Base-by-base conservation (phyloP, 2,797 vertebrate species). In the Ctenochaetus hawaiiensis region DNA sequence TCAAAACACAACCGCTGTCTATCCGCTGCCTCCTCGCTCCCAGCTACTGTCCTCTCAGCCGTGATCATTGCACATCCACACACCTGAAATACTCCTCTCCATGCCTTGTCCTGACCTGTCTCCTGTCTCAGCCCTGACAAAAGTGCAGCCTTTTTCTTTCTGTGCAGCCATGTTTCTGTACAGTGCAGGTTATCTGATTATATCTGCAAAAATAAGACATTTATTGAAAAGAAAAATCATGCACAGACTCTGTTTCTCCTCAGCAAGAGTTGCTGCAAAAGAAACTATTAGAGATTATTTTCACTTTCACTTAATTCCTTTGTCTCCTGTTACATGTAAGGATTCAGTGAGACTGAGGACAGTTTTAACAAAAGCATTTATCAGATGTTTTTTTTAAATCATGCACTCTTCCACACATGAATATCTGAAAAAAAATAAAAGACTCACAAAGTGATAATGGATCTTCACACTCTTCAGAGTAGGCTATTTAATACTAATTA, bases 51-150 rank as follows among this genome's bases (percentile, higher is more conserved):
- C 81, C 81, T 80, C 67, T 87, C 68, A 59, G 67, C 67, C 74
- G 82, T 45, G 66, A 68, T 51, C 49, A 69, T 49, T 79, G 9
- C 69, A 74, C 16, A 48, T 52, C 10, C 70, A 72, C 57, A 26
- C 47, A 5, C 56, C 18, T 67, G 52, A 45, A 58, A 53, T 3
- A 14, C 20, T 48, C 49, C 23, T 59, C 47, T 72, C 34, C 26
- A 30, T 71, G 64, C 64, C 82, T 71, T 72, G 67, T 79, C 86
- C 87, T 85, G 78, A 84, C 73, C 85, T 78, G 74, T 75, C 82
- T 75, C 45, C 63, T 75, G 67, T 47, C 72, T 83, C 60, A 58
- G 53, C 61, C 39, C 67, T 77, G 70, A 67, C 62, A 65, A 48
- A 10, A 39, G 39, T 39, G 39, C 47, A 66, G 48, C 13, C 45